Base-by-base conservation (phyloP, 64 coral and sea anemone genomes). In the Orbicella faveolata region DNA sequence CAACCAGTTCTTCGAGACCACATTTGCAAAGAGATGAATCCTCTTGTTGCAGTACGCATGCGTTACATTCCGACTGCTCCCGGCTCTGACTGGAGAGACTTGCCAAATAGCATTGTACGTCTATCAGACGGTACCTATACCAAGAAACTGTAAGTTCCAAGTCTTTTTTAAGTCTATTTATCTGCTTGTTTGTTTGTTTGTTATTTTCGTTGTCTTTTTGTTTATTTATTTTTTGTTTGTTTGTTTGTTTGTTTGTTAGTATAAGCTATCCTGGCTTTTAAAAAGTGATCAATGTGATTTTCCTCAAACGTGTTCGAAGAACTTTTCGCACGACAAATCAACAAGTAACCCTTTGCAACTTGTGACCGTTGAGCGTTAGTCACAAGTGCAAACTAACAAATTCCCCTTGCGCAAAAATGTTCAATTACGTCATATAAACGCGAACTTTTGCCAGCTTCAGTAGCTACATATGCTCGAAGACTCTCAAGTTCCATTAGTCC, bases 61-160 rank as follows among this genome's bases (percentile, higher is more conserved):
- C 88, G 84, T 25, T 81, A 93, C 67, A 99, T 99, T 41, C 97
- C 97, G 19, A 87, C 89, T 6, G 89, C 91, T 19, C 97, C 94
- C 19, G 97, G 97, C 20, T 99, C 97, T 7, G 97, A 99, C 66
- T 99, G 97, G 97, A 99, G 97, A 81, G 97, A 99, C 74, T 75
- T 99, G 34, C 97, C 97, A 1, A 99, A 99, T 41, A 94, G 81
- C 23, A 63, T 75, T 8, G 91, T 96, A 18, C 88, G 64, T 79
- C 91, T 99, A 6, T 17, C 74, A 2, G 97, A 95, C 67, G 94
- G 94, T 5, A 89, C 79, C 1, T 89, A 36, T 20, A 88, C 93
- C 62, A 81, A 76, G 33, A 89, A 89, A 79, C 84, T 99, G 97
- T 99, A 89, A 89, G 97, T 94, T 34, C 14, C 20, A 37, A 9